A percentile compares a stretch with the other conserved stretches of the same genome.
These are phyloP conservation scores for Cryptocephalus moraei DNA, from an alignment of 2,888 invertebrate species.

Conservation along the genomic window DNA sequence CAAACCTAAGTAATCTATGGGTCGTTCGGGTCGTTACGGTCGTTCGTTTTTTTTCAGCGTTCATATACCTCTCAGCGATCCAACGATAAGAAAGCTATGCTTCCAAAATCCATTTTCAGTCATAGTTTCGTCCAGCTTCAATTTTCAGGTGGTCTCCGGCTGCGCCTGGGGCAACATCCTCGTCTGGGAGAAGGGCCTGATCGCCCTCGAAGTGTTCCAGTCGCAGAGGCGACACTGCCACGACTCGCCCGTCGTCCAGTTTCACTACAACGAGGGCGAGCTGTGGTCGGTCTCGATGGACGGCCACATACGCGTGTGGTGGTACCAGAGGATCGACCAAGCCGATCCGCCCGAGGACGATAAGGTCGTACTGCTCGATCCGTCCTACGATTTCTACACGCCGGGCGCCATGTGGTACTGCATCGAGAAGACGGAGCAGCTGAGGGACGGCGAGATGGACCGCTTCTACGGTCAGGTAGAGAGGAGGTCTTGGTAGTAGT, in stretches of 20 bases:
- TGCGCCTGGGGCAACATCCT: constrained; percentile 87
- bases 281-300: constrained; percentile 50
- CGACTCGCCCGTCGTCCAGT: constrained; percentile 58
- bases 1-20: too few species aligned
- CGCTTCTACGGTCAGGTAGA: too few species aligned
- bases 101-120: too few species aligned
- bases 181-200: constrained; percentile 83
- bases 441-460: too few species aligned
- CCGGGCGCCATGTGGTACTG: constrained; percentile 40
- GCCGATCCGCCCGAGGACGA: constrained; percentile 77
- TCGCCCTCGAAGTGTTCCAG: constrained; percentile 71
- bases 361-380: constrained; percentile 70
- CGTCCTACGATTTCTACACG: constrained; percentile 71
- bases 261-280: constrained; percentile 37
- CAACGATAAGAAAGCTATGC: too few species aligned
- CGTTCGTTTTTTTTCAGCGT: too few species aligned
- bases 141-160: constrained; percentile 62
- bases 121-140: too few species aligned
- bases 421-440: constrained; percentile 39
- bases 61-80: too few species aligned
- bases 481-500: too few species aligned
- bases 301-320: constrained; percentile 76
- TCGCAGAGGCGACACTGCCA: constrained; percentile 68
- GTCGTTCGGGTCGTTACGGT: too few species aligned
- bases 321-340: constrained; percentile 82